Conservation (phyloP, 2,797 vertebrate species). For the Chelonia mydas region DNA sequence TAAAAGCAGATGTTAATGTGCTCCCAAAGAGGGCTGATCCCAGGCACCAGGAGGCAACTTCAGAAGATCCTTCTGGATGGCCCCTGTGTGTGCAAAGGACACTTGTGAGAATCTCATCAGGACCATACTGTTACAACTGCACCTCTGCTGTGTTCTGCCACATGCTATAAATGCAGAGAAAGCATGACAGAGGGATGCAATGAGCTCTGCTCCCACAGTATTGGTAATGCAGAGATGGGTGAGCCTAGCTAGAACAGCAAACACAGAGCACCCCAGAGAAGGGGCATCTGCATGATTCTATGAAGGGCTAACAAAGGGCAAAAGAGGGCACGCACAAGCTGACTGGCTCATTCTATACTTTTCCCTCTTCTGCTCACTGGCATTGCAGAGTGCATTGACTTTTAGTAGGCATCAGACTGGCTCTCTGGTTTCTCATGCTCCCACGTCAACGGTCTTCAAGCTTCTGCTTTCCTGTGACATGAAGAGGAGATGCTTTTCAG, state of each 20-base stretch:
- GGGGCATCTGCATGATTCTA: background rate
- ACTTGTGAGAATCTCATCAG: background rate
- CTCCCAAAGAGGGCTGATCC: background rate
- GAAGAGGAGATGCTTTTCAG: background rate
- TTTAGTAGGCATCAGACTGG: background rate
- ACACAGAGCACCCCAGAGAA: background rate
- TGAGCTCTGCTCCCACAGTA: background rate
- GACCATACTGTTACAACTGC: background rate
- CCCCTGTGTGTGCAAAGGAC: background rate
- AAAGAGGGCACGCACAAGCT: background rate
- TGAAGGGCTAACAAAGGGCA: no score
- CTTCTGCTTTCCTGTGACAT: background rate
- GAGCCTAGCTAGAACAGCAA: background rate
- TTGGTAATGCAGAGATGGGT: background rate
- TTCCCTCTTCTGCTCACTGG: background rate
- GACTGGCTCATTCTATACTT: background rate
- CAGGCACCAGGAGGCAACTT: background rate
- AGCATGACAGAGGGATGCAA: background rate
- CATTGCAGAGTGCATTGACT: background rate
- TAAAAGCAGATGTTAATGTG: conserved; percentile 31
- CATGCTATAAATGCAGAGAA: background rate
- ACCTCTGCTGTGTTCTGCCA: background rate
- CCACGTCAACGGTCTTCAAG: background rate
- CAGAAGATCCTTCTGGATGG: background rate
- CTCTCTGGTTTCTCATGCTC: background rate